Percentiles rank a stretch among this genome's conserved stretches.
Evolutionary conservation across 2,888 invertebrate genomes (phyloP).

Genomic region (Sphaeridia pumilis): DNA sequence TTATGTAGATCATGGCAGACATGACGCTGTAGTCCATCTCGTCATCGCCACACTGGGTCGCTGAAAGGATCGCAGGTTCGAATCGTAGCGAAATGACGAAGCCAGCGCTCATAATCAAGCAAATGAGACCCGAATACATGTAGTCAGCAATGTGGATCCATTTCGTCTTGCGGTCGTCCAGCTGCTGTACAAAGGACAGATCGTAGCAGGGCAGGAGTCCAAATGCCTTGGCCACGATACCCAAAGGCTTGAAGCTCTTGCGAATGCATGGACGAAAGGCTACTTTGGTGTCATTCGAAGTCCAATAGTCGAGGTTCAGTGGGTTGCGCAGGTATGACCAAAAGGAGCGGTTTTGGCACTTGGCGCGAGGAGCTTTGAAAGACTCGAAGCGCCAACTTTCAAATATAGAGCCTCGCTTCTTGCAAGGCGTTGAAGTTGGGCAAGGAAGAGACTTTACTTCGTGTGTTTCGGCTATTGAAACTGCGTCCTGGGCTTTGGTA

Average conservation of each 20-base stretch:
- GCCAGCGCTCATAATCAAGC: slow-evolving; percentile 19
- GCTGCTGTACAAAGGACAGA: slow-evolving; percentile 18
- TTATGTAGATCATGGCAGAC: slow-evolving; percentile 18
- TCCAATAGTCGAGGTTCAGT: too few species aligned
- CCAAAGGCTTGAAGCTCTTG: slow-evolving; percentile 25
- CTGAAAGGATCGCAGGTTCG: slow-evolving; percentile 11
- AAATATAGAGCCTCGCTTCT: background rate
- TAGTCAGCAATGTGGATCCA: slow-evolving; percentile 26
- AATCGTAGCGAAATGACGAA: slow-evolving; percentile 16
- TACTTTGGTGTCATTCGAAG: background rate
- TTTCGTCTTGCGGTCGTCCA: slow-evolving; percentile 7
- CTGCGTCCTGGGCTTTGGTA: too few species aligned
- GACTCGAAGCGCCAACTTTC: background rate
- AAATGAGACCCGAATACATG: slow-evolving; percentile 23
- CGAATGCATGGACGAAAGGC: slow-evolving; percentile 16
- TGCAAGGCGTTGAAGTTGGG: background rate
- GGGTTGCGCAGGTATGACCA: too few species aligned
- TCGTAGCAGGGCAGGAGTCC: slow-evolving; percentile 32
- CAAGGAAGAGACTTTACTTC: background rate
- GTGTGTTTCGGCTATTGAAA: too few species aligned
- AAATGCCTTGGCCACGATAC: slow-evolving; percentile 25
- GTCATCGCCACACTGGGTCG: slow-evolving; percentile 4
- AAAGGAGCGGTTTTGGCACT: too few species aligned
- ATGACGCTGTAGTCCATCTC: slow-evolving; percentile 25
- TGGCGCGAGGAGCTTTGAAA: too few species aligned